Conservation (phyloP, 2,113 vertebrate genomes). For the Mystacornis crossleyi region DNA sequence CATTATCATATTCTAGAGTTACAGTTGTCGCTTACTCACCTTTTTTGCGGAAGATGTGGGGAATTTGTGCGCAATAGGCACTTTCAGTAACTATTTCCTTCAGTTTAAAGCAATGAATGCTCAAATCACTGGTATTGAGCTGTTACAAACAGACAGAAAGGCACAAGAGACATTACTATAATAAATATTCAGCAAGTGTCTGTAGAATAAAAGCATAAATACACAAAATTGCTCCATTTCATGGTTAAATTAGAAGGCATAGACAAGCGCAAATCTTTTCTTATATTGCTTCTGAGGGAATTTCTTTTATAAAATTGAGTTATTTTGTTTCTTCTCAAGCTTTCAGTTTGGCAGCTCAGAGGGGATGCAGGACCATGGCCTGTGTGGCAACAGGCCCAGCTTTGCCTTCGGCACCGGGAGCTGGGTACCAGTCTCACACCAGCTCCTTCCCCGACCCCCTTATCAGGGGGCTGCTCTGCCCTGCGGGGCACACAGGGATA, state of each 20-base stretch:
- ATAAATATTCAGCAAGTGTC: constrained; percentile 22
- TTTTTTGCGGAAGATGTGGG: not conserved
- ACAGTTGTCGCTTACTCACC: not conserved
- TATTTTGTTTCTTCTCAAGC: not conserved
- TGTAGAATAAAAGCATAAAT: not conserved
- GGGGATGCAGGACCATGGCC: not conserved
- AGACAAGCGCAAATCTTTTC: not conserved
- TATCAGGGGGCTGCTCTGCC: not conserved
- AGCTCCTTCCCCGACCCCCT: fast-evolving
- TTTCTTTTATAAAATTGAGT: not conserved
- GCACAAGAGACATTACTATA: not conserved
- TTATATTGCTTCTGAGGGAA: not conserved
- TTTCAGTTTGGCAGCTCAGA: not conserved
- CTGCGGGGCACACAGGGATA: not conserved
- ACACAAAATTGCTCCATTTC: not conserved
- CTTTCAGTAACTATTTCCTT: not conserved
- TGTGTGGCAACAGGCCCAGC: fast-evolving
- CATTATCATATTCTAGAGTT: not conserved
- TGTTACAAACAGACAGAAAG: not conserved
- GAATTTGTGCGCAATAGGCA: not conserved
- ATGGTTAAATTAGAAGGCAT: not conserved
- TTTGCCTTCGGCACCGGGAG: fast-evolving
- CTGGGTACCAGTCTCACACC: not conserved
- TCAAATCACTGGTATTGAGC: not conserved
- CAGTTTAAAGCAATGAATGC: not conserved